Evolutionary conservation across 2,113 vertebrate species (phyloP).

Genomic region (Garra rufa): DNA sequence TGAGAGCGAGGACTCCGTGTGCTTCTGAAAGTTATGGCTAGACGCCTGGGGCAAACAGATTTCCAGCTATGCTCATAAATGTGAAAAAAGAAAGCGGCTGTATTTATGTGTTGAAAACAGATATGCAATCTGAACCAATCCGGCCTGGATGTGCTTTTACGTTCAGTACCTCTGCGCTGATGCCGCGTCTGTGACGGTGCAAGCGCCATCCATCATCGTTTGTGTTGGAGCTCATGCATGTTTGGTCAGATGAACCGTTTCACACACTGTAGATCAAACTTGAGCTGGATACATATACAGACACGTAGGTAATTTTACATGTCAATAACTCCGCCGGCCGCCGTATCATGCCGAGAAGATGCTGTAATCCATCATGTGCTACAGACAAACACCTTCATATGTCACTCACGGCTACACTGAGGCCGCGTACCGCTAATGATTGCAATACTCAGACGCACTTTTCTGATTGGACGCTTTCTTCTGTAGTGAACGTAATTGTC

Average conservation of each 20-base stretch:
- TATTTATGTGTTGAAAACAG: neutral
- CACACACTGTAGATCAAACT: conserved; percentile 36
- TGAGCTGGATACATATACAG: conserved; percentile 9
- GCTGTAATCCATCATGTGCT: conserved; percentile 34
- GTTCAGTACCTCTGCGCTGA: neutral
- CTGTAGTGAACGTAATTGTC: neutral
- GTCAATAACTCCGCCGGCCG: conserved; percentile 14
- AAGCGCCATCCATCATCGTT: conserved; percentile 26
- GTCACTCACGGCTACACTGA: neutral
- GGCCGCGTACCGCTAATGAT: neutral
- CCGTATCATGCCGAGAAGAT: neutral
- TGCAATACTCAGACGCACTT: neutral
- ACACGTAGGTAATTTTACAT: conserved; percentile 23
- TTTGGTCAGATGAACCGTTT: conserved; percentile 27
- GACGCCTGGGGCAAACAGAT: neutral
- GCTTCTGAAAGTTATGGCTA: conserved; percentile 10
- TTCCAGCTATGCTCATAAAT: conserved; percentile 31
- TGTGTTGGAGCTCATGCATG: conserved; percentile 33
- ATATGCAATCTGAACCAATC: conserved; percentile 11
- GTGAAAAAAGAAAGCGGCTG: neutral
- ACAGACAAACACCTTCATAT: neutral
- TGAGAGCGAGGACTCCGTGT: neutral
- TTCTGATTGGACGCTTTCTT: neutral
- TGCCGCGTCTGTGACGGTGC: neutral
- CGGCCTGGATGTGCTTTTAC: neutral